Conservation (phyloP, 2,797 vertebrate genomes). For the Chloroceryle amazona region DNA sequence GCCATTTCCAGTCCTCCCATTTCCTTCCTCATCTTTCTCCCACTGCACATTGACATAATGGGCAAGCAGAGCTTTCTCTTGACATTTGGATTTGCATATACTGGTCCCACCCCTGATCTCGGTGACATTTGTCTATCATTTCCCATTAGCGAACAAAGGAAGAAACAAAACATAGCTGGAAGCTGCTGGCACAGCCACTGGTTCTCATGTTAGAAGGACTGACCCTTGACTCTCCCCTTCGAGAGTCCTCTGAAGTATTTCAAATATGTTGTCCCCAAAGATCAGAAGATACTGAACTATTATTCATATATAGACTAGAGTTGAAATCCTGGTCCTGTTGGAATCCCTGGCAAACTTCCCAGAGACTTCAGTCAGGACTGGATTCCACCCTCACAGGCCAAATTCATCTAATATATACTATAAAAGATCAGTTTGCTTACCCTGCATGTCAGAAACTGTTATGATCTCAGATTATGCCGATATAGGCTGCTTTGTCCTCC, state of each 20-base stretch:
- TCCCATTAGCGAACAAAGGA: not conserved
- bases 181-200: constrained; percentile 28
- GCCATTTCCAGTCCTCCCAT: not conserved
- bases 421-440: not conserved
- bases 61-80: not conserved
- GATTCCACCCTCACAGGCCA: constrained; percentile 6
- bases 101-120: not conserved
- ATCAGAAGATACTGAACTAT: constrained; percentile 47
- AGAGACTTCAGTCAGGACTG: not conserved
- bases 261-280: constrained; percentile 60
- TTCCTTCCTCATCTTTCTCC: constrained; percentile 16
- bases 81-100: not conserved
- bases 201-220: constrained; percentile 45
- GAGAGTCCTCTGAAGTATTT: constrained; percentile 35
- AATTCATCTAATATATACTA: not conserved
- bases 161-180: not conserved
- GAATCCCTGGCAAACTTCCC: constrained; percentile 54
- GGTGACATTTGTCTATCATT: constrained; percentile 13
- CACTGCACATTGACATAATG: not conserved
- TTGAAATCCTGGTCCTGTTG: not conserved
- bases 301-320: not conserved
- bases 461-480: not conserved
- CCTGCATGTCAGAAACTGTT: not conserved
- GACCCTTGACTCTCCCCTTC: constrained; percentile 49
- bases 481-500: not conserved